Conservation (phyloP, 1,140 invertebrate genomes). For the Yoshiicerus persimilis region DNA sequence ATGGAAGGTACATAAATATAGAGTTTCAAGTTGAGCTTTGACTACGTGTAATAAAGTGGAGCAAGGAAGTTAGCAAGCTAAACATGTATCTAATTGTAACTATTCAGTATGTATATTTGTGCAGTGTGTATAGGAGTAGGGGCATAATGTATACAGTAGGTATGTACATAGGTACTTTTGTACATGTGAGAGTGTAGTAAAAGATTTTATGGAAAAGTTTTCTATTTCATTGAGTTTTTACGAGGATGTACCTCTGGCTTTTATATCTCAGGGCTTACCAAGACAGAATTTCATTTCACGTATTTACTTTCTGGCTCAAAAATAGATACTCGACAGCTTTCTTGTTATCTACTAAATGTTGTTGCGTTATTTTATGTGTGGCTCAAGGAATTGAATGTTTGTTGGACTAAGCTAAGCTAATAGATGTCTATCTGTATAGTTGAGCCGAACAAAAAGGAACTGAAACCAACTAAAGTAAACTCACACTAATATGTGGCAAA, state of each 20-base stretch:
- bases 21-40: background rate
- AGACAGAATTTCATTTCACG: slow-evolving; percentile 13
- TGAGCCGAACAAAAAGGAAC: background rate
- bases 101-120: background rate
- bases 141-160: background rate
- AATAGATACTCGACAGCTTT: slow-evolving; percentile 19
- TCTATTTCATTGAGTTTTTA: slow-evolving; percentile 23
- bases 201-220: slow-evolving; percentile 23
- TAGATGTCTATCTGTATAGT: background rate
- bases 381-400: slow-evolving; percentile 17
- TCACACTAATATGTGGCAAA: background rate
- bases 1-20: background rate
- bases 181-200: background rate
- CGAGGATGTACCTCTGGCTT: slow-evolving; percentile 13
- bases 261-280: slow-evolving; percentile 10
- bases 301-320: background rate
- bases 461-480: background rate
- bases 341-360: slow-evolving; percentile 23
- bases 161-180: background rate
- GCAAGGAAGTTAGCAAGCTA: background rate
- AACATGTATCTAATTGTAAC: background rate
- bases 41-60: background rate
- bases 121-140: background rate
- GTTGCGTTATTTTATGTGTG: slow-evolving; percentile 14
- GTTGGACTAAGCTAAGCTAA: background rate